Conservation (phyloP, 1,140 invertebrate genomes). For the Psix sp. region DNA sequence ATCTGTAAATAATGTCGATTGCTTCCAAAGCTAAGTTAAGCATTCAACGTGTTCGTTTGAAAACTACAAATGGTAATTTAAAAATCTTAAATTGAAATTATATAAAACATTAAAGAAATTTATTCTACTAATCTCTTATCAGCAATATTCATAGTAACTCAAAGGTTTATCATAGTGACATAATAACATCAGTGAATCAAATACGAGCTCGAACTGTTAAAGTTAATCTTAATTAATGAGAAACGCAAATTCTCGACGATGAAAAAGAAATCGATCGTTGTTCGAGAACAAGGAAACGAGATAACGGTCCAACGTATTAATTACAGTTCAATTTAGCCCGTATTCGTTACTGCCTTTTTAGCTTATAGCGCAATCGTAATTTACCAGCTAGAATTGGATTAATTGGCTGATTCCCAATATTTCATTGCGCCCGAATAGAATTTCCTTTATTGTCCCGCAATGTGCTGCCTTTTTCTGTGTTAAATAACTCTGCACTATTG, state of each 20-base stretch:
- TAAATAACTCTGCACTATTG: constrained; percentile 7
- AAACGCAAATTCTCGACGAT: constrained; percentile 40
- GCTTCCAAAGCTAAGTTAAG: no score
- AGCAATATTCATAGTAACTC: background rate
- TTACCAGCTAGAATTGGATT: constrained; percentile 45
- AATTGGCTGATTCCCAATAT: constrained; percentile 54
- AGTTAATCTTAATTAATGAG: constrained; percentile 59
- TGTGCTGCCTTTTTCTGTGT: background rate
- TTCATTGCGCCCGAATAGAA: constrained; percentile 44
- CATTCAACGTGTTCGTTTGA: no score
- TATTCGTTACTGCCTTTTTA: constrained; percentile 41
- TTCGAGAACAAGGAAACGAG: constrained; percentile 47
- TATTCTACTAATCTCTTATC: background rate
- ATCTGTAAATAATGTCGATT: no score
- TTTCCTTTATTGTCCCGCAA: constrained; percentile 38
- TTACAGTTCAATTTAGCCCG: constrained; percentile 51
- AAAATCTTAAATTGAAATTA: background rate
- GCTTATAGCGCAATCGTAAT: constrained; percentile 43
- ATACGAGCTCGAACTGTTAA: constrained; percentile 30
- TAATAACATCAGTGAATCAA: constrained; percentile 44
- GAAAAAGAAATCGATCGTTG: constrained; percentile 50
- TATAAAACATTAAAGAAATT: background rate
- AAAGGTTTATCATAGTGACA: constrained; percentile 34
- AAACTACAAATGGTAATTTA: background rate
- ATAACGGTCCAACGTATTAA: constrained; percentile 46